Base-by-base conservation (phyloP, 2,113 vertebrate genomes). In the Saimiri boliviensis region DNA sequence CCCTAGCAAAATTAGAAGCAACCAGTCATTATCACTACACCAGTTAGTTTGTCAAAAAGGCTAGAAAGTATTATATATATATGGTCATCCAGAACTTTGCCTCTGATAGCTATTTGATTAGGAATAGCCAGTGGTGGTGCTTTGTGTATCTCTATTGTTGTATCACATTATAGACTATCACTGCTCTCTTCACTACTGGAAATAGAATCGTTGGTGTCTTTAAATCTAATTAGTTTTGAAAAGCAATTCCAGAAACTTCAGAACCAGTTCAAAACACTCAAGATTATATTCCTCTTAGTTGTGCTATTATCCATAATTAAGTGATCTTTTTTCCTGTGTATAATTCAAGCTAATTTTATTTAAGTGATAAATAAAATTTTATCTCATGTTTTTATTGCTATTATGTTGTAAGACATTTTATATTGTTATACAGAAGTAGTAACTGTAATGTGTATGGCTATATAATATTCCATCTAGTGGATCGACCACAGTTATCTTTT, bases 311-410 rank as follows among this genome's bases (percentile, higher is more conserved):
- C 27, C 45, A 90, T 83, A 87, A 90, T 49, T n/a, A 58, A 91
- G 10, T 70, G 30, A 79, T 77, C 8, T 21, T 45, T 86, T 93
- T 82, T 58, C 3, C 77, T 52, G 37, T 45, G 2, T 8, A 4
- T 60, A 56, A 93, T 94, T 90, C 14, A 88, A 93, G 23, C 2
- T 80, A 85, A 81, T 71, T 85, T 68, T 70, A 70, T 89, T 95
- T n/a, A 89, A 80, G 70, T 52, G 19, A 4, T 82, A 89, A 91
- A 25, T 66, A 35, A 60, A 95, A 84, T 56, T 52, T 19, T 60
- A 14, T 63, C 4, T 30, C 13, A 8, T 60, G 8, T 0, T 80
- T 93, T 79, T 87, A 21, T 42, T 76, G 20, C 66, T n/a, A 37
- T 87, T 81, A n/a, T 82, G 14, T 37, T 81, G 25, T 14, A 54